Evolutionary conservation across 1,140 invertebrate genomes (phyloP), one percentile per base, ranked within the genome.

Genomic region (Papilio machaon): DNA sequence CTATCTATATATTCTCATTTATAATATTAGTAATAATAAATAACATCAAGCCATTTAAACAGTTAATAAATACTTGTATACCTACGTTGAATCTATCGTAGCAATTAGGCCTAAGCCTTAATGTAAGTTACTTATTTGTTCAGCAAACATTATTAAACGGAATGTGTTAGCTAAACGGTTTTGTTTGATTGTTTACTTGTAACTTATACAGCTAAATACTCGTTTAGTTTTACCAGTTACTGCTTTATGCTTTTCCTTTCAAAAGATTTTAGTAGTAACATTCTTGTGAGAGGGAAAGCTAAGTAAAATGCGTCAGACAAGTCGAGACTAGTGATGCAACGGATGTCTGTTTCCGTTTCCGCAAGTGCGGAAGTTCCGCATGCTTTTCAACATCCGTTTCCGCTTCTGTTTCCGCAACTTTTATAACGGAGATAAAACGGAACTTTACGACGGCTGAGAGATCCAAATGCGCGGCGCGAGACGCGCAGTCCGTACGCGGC

Each of bases 161-260:
- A 70, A 70, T 70, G 64, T 67, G 64, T 70, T 70, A 70, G 64
- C 30, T 70, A 70, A 38, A 70, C 64, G 64, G 64, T 70, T 70
- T 38, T 70, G 64, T 70, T 70, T 70, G 64, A 70, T 35, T 70
- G 64, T 70, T 70, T 70, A 70, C 30, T 70, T 70, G 64, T 70
- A 17, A 17, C 52, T 54, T 54, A 67, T 64, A 64, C 60, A 30
- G 60, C 60, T 17, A 17, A 43, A 70, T 70, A 70, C 23, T 15
- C 64, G 23, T 35, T 30, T 70, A 38, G 64, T 35, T 35, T 70
- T 11, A 35, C 15, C 30, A 70, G 30, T 70, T 70, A 70, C 30
- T 11, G 64, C 38, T 70, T 35, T 15, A 70, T 70, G 64, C 23
- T 70, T 70, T 70, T 70, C 64, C 64, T 70, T 70, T 70, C 64